These are phyloP conservation scores for Torymus tubicola DNA, from an alignment of 2,888 invertebrate species.

Conservation along the genomic window DNA sequence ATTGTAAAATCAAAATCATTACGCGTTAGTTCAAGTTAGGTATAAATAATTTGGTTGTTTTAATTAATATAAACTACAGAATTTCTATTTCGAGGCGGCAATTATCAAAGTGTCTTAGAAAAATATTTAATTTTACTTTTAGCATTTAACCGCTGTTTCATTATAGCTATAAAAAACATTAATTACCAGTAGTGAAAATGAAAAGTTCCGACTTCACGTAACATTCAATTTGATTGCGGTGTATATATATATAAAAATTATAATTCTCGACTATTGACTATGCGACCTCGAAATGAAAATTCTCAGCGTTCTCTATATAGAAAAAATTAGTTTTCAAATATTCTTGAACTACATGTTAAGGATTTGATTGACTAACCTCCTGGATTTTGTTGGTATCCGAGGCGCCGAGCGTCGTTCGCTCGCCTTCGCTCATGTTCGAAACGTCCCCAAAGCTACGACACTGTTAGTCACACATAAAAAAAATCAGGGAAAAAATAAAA, in stretches of 20 bases:
- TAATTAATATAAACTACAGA: no score
- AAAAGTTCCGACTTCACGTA: no score
- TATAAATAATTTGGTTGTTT: no score
- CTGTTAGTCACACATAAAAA: conserved; percentile 75
- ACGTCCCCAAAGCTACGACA: conserved; percentile 82
- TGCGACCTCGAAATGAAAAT: neutral
- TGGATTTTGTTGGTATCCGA: conserved; percentile 68
- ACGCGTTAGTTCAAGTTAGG: conserved; percentile 7
- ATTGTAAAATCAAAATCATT: conserved; percentile 17
- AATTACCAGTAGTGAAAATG: no score
- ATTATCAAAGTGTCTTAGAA: no score
- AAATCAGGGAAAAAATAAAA: conserved; percentile 45
- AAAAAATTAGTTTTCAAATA: neutral
- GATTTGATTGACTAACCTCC: conserved; percentile 67
- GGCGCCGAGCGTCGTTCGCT: conserved; percentile 68
- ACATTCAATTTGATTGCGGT: no score
- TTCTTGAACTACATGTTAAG: conserved; percentile 4
- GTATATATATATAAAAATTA: no score
- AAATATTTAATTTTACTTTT: no score
- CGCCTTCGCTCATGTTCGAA: conserved; percentile 78
- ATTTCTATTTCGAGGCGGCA: no score
- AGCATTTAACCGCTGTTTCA: no score
- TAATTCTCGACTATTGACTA: no score
- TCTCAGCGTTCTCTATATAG: neutral
- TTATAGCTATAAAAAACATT: no score